A percentile compares a stretch with the other conserved stretches of the same genome.
These are phyloP conservation scores for Ctena decussata DNA, from an alignment of 2,888 invertebrate species.

Conservation along the genomic window DNA sequence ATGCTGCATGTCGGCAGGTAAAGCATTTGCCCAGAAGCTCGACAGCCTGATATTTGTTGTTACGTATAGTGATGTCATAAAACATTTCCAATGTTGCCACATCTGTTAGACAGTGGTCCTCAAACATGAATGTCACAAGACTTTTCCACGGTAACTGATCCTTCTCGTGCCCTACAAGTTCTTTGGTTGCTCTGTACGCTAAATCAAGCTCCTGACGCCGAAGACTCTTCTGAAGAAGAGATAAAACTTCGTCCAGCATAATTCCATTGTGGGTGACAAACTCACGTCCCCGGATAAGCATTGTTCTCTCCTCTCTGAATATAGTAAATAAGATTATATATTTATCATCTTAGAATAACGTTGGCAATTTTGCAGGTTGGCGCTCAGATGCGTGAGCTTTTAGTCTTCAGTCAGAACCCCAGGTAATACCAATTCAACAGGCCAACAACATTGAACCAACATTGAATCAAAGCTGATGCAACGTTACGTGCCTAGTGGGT, in stretches of 20 bases:
- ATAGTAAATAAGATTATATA: no score
- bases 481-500: no score
- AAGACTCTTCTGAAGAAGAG: conserved; percentile 50
- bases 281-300: conserved; percentile 49
- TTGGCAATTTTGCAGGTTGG: no score
- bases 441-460: no score
- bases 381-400: no score
- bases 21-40: conserved; percentile 36
- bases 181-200: conserved; percentile 39
- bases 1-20: conserved; percentile 45
- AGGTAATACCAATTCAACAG: no score
- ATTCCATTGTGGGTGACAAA: conserved; percentile 40
- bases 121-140: conserved; percentile 51
- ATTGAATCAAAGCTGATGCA: no score
- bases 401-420: no score
- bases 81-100: conserved; percentile 19
- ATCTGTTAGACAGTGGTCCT: conserved; percentile 52
- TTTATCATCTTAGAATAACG: no score
- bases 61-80: neutral
- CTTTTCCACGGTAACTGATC: conserved; percentile 49
- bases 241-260: conserved; percentile 50
- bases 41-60: conserved; percentile 28
- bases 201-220: conserved; percentile 31
- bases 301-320: neutral
- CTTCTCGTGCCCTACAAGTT: conserved; percentile 36